A percentile compares a stretch with the other conserved stretches of the same genome.
Conservation (phyloP, 2,797 vertebrate species). For the Pipistrellus kuhlii region DNA sequence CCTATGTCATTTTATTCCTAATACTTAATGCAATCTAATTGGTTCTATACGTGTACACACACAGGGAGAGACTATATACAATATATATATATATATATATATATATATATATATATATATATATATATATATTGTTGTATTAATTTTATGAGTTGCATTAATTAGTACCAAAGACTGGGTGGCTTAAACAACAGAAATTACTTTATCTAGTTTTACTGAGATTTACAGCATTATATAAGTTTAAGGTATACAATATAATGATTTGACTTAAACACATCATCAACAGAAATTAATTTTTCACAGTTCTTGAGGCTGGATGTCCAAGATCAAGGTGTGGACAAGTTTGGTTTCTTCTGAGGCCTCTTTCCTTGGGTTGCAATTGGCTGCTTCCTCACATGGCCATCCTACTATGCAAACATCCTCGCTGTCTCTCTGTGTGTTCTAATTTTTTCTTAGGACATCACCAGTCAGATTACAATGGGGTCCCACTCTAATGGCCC, state of each 20-base stretch:
- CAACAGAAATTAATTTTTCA: not conserved
- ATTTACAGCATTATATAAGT: not conserved
- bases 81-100: no score
- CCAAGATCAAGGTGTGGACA: not conserved
- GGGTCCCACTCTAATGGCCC: not conserved
- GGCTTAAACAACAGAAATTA: no score
- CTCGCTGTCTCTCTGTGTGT: not conserved
- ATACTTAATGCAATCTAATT: not conserved
- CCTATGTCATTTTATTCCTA: not conserved
- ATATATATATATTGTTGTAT: no score
- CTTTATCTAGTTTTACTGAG: not conserved
- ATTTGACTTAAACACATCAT: not conserved
- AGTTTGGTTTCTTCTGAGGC: not conserved
- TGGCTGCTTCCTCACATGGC: fast-evolving
- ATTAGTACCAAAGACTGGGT: no score
- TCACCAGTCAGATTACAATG: not conserved
- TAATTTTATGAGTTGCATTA: no score
- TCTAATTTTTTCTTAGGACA: not conserved
- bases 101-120: no score
- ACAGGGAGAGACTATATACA: no score
- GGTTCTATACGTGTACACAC: no score
- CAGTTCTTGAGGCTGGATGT: not conserved
- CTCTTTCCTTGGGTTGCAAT: not conserved
- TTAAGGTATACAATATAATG: not conserved
- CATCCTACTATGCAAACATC: no score